Conservation (phyloP, 2,888 invertebrate species). For the Drosophila kambysellisi region DNA sequence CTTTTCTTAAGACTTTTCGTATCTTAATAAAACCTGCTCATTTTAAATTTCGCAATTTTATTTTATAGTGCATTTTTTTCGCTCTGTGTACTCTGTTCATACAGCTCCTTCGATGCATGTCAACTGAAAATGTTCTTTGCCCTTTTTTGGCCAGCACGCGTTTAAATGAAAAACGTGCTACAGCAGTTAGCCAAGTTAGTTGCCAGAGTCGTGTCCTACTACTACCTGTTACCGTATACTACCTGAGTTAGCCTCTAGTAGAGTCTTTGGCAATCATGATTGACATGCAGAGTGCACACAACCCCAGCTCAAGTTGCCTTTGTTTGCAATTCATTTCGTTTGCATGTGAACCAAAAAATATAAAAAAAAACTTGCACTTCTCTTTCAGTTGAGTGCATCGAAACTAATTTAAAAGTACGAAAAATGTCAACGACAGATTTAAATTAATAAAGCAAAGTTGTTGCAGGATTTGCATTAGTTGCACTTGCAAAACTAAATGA, state of each 20-base stretch:
- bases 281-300: constrained; percentile 71
- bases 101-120: constrained; percentile 61
- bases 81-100: neutral
- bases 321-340: constrained; percentile 49
- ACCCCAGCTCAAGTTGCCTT: constrained; percentile 24
- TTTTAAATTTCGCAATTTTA: neutral
- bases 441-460: neutral
- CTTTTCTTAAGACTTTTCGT: neutral
- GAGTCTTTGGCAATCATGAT: constrained; percentile 64
- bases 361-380: constrained; percentile 1
- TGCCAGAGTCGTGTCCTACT: constrained; percentile 18
- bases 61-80: neutral
- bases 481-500: neutral
- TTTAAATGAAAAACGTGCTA: constrained; percentile 76
- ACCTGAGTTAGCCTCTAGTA: constrained; percentile 36
- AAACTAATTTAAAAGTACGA: constrained; percentile 2
- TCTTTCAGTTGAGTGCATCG: neutral
- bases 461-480: neutral
- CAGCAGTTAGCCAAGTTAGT: constrained; percentile 51
- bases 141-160: constrained; percentile 52
- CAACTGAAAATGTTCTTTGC: constrained; percentile 54
- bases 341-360: constrained; percentile 22
- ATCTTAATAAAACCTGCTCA: neutral
- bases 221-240: constrained; percentile 28
- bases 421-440: neutral